Evolutionary conservation across 2,888 invertebrate species (phyloP).

Genomic region (Clitarchus hookeri): DNA sequence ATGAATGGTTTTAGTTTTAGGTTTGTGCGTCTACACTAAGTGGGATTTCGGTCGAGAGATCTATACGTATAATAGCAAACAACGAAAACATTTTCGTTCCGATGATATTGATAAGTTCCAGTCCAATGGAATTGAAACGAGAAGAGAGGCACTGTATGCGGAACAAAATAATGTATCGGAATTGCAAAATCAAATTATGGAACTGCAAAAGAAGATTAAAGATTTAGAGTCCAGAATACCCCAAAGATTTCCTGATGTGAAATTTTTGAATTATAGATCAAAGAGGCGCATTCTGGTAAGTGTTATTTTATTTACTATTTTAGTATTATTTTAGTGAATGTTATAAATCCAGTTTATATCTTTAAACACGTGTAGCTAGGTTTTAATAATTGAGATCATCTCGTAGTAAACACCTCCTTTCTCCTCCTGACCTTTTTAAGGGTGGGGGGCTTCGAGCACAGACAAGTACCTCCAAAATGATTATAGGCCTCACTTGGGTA

Average conservation of each 20-base stretch:
- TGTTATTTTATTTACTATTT: slow-evolving; percentile 27
- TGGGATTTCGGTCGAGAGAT: slow-evolving; percentile 14
- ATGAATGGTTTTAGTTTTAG: not conserved
- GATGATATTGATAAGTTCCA: slow-evolving; percentile 31
- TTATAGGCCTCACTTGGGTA: too few species aligned
- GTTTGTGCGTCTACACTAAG: not conserved
- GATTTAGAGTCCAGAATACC: slow-evolving; percentile 74
- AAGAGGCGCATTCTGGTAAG: slow-evolving; percentile 88
- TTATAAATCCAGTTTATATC: too few species aligned
- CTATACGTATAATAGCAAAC: slow-evolving; percentile 41
- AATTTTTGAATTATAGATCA: slow-evolving; percentile 88
- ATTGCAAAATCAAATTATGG: slow-evolving; percentile 66
- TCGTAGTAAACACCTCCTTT: too few species aligned
- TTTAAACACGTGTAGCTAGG: too few species aligned
- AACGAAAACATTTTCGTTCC: slow-evolving; percentile 42
- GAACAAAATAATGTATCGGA: slow-evolving; percentile 50
- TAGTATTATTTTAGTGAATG: too few species aligned
- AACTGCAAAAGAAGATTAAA: slow-evolving; percentile 73
- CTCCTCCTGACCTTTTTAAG: too few species aligned
- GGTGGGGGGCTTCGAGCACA: too few species aligned
- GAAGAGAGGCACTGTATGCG: not conserved
- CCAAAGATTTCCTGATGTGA: slow-evolving; percentile 87
- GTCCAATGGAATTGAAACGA: slow-evolving; percentile 42
- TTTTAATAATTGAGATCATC: too few species aligned
- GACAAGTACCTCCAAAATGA: too few species aligned